A percentile compares a stretch with the other conserved stretches of the same genome.
These are phyloP conservation scores for Nasonia longicornis DNA, from an alignment of 1,140 invertebrate genomes.

Conservation along the genomic window DNA sequence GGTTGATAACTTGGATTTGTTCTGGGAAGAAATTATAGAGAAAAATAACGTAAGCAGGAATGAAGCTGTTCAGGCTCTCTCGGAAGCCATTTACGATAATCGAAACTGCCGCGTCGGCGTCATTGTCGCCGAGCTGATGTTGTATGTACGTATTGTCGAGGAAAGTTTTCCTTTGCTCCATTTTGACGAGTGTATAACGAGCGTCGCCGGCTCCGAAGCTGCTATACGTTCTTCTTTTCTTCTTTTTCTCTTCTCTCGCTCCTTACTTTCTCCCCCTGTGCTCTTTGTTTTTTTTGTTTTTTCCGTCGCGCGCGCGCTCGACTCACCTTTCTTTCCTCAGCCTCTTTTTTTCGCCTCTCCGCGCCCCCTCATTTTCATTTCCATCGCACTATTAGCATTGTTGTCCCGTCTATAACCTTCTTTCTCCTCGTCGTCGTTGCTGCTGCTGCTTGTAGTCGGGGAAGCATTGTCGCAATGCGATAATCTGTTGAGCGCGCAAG, in stretches of 20 bases:
- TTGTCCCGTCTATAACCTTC: constrained; percentile 4
- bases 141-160: not conserved
- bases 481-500: constrained; percentile 1
- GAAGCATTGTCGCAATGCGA: constrained; percentile 9
- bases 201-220: not conserved
- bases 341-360: not conserved
- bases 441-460: not conserved
- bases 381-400: constrained; percentile 22
- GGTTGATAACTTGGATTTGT: too few species aligned
- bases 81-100: constrained; percentile 29
- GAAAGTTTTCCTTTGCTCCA: constrained; percentile 21
- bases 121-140: not conserved
- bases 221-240: not conserved
- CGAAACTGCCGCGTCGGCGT: not conserved
- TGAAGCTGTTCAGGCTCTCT: not conserved
- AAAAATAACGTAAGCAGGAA: not conserved
- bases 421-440: not conserved
- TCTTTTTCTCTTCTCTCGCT: not conserved
- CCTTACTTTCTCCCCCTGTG: not conserved
- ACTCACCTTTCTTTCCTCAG: not conserved
- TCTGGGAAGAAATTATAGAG: not conserved
- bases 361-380: constrained; percentile 18
- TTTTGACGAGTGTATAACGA: constrained; percentile 30
- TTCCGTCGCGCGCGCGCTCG: not conserved
- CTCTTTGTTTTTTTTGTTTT: not conserved